Percentiles rank a stretch among this genome's conserved stretches.
phyloP scores from a whole-genome alignment of 2,888 invertebrate species.

The Ectropis crepuscularia region DNA sequence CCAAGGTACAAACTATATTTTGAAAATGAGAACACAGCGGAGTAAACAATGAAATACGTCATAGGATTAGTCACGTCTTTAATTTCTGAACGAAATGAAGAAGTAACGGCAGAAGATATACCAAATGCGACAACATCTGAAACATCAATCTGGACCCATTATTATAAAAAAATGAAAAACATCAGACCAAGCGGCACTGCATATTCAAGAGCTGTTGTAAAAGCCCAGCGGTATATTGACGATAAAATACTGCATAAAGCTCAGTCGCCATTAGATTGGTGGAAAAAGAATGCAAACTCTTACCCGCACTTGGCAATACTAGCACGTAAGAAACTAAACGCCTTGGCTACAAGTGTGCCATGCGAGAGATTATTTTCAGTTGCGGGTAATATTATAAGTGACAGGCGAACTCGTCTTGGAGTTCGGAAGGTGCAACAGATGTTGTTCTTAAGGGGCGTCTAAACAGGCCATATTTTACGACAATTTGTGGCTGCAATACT shows the following conservation, averaged over 20 bases:
- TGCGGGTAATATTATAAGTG: slow-evolving; percentile 26
- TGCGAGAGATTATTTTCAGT: slow-evolving; percentile 31
- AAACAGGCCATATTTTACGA: background rate
- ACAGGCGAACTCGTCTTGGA: slow-evolving; percentile 26
- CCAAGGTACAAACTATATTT: slow-evolving; percentile 34
- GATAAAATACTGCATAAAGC: too few relatives aligned
- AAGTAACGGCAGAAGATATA: background rate
- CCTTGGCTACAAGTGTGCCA: slow-evolving; percentile 29
- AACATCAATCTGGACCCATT: too few relatives aligned
- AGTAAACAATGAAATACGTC: slow-evolving; percentile 25
- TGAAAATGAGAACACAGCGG: slow-evolving; percentile 21
- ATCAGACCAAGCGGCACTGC: slow-evolving; percentile 15
- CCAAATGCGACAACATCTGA: too few relatives aligned
- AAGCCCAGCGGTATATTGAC: slow-evolving; percentile 15
- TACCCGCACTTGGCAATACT: slow-evolving; percentile 23
- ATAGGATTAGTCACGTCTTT: slow-evolving; percentile 16
- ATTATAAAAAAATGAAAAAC: slow-evolving; percentile 14
- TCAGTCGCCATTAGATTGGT: slow-evolving; percentile 14
- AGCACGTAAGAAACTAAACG: slow-evolving; percentile 24
- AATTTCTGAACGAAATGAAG: slow-evolving; percentile 7
- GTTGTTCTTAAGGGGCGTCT: slow-evolving; percentile 11
- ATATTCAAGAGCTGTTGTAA: slow-evolving; percentile 14
- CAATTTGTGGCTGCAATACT: background rate
- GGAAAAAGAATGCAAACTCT: slow-evolving; percentile 6
- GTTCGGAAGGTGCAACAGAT: slow-evolving; percentile 26